Conservation (phyloP, 2,888 invertebrate species). For the Acronicta aceris region DNA sequence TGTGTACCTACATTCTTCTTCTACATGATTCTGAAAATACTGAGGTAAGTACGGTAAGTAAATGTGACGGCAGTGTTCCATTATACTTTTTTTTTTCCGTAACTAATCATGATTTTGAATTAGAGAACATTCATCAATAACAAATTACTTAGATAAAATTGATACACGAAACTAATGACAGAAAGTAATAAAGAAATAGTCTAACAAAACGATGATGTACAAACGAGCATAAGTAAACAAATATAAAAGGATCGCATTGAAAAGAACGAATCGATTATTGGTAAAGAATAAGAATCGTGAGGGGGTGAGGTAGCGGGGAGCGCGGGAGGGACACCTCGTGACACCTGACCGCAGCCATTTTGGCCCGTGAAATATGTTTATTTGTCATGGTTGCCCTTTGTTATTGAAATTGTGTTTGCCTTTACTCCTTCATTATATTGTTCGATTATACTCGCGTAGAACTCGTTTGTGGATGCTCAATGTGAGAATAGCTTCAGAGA, state of each 20-base stretch:
- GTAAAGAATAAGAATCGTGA: constrained; percentile 76
- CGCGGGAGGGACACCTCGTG: constrained; percentile 74
- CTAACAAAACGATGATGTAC: constrained; percentile 44
- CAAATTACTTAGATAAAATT: constrained; percentile 16
- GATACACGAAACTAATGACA: constrained; percentile 39
- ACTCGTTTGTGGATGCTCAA: constrained; percentile 85
- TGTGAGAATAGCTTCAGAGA: constrained; percentile 84
- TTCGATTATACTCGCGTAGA: constrained; percentile 86
- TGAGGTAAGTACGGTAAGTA: too few species aligned
- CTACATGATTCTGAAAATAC: too few species aligned
- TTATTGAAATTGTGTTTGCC: constrained; percentile 89
- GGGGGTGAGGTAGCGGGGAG: constrained; percentile 57
- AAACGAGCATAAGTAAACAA: constrained; percentile 62
- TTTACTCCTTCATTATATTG: constrained; percentile 89
- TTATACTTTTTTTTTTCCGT: neutral
- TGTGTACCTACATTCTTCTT: too few species aligned
- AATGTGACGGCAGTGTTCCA: too few species aligned
- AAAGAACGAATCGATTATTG: constrained; percentile 86
- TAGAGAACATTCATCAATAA: neutral
- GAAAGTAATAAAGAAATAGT: constrained; percentile 36
- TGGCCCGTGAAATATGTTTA: constrained; percentile 89
- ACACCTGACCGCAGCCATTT: constrained; percentile 89
- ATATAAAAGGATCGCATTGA: constrained; percentile 77
- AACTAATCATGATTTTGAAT: neutral
- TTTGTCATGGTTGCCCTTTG: constrained; percentile 88